Conservation (phyloP, 2,888 invertebrate species). For the Melinopterus prodromus region DNA sequence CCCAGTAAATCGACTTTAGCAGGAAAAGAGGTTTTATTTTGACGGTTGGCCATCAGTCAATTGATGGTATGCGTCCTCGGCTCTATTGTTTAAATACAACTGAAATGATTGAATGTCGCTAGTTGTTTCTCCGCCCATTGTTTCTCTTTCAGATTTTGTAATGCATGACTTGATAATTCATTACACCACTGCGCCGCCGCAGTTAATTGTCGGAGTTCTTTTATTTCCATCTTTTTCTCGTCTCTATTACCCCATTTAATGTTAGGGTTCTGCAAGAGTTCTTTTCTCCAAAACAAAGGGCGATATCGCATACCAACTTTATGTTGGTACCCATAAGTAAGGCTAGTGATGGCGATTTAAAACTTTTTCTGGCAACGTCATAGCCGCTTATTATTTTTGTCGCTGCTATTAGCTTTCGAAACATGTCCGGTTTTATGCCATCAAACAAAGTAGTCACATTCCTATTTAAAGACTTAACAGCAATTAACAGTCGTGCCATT, state of each 20-base stretch:
- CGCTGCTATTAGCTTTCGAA: conserved; percentile 32
- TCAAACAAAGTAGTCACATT: conserved; percentile 34
- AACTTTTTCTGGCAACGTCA: conserved; percentile 31
- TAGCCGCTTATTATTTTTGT: conserved; percentile 40
- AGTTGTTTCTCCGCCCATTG: conserved; percentile 35
- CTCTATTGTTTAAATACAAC: conserved; percentile 11
- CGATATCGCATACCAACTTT: conserved; percentile 36
- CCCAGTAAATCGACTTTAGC: no score
- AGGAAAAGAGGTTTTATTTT: no score
- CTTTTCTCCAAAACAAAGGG: conserved; percentile 37
- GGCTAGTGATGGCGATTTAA: conserved; percentile 38
- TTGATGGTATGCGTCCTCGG: conserved; percentile 17
- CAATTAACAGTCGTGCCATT: conserved; percentile 36
- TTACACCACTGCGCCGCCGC: conserved; percentile 41
- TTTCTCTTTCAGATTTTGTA: conserved; percentile 38
- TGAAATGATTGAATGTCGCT: conserved; percentile 31
- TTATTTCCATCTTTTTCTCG: conserved; percentile 35
- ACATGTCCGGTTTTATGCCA: conserved; percentile 36
- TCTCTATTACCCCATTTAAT: conserved; percentile 32
- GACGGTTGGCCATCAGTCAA: background rate
- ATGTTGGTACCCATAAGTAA: conserved; percentile 38
- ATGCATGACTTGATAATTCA: conserved; percentile 38
- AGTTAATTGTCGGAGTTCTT: conserved; percentile 37
- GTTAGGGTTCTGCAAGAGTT: conserved; percentile 35
- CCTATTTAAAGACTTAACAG: conserved; percentile 25